Evolutionary conservation across 92 coral and sea anemone genomes (phyloP).

Genomic region (Actinostola sp.): DNA sequence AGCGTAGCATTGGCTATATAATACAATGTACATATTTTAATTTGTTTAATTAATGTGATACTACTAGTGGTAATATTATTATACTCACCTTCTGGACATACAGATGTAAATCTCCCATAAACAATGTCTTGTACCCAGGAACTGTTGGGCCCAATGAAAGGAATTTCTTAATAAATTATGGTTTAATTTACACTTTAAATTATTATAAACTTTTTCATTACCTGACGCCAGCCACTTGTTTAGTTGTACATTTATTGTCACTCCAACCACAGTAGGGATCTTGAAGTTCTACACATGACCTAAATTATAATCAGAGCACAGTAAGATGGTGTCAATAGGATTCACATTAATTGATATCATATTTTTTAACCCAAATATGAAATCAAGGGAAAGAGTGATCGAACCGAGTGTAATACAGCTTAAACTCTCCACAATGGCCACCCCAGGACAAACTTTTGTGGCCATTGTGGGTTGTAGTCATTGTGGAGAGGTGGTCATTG

Average conservation of each 20-base stretch:
- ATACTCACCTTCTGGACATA: conserved; percentile 72
- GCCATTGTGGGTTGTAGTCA: too few relatives aligned
- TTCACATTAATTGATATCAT: too few relatives aligned
- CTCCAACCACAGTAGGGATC: conserved; percentile 95
- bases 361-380: too few relatives aligned
- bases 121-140: conserved; percentile 73
- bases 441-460: too few relatives aligned
- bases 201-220: not conserved
- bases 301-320: conserved; percentile 12
- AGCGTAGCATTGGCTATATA: too few relatives aligned
- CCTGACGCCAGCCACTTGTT: conserved; percentile 26
- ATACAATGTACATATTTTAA: too few relatives aligned
- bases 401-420: too few relatives aligned
- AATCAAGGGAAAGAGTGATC: too few relatives aligned
- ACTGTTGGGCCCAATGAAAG: conserved; percentile 53
- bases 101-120: conserved; percentile 46
- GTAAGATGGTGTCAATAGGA: not conserved
- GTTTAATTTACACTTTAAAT: not conserved
- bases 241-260: conserved; percentile 54
- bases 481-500: too few relatives aligned
- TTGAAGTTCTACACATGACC: conserved; percentile 61
- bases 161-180: not conserved
- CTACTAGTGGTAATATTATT: not conserved
- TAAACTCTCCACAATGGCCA: too few relatives aligned
- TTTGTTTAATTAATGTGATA: not conserved